A percentile compares a stretch with the other conserved stretches of the same genome.
phyloP scores from a whole-genome alignment of 2,888 invertebrate genomes.

The Aphodius sticticus region DNA sequence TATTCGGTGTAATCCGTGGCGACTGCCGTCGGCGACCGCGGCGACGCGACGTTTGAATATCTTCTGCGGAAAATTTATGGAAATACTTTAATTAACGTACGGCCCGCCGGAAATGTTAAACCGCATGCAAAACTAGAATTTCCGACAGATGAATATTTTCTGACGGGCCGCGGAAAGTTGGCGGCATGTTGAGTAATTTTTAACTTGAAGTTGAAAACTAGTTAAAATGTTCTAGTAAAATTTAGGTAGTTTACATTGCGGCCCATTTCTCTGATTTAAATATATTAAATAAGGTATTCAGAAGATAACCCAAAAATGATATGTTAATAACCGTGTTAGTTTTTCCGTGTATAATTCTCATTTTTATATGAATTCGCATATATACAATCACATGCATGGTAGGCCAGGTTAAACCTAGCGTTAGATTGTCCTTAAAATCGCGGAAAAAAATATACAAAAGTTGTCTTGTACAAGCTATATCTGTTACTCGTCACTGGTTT shows the following conservation, averaged over 20 bases:
- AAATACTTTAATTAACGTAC: conserved; percentile 4
- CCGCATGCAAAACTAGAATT: neutral
- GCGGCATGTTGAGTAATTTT: neutral
- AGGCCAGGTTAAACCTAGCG: too few species aligned
- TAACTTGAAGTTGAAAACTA: neutral
- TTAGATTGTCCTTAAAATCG: too few species aligned
- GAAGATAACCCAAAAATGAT: neutral
- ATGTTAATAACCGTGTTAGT: too few species aligned
- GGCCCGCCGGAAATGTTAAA: neutral
- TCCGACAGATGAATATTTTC: neutral
- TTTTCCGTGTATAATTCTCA: too few species aligned
- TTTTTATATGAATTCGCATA: too few species aligned
- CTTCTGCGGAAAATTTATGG: neutral
- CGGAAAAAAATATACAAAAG: too few species aligned
- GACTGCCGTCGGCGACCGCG: neutral
- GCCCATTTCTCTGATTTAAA: neutral
- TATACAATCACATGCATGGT: too few species aligned
- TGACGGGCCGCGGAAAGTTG: neutral
- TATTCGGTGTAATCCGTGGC: neutral
- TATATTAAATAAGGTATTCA: neutral
- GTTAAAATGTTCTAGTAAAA: neutral
- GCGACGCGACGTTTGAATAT: neutral
- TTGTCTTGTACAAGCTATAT: too few species aligned
- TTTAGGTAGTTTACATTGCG: neutral
- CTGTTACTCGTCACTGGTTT: too few species aligned